Conservation (phyloP, 2,888 invertebrate genomes). For the Drosophila atripex region DNA sequence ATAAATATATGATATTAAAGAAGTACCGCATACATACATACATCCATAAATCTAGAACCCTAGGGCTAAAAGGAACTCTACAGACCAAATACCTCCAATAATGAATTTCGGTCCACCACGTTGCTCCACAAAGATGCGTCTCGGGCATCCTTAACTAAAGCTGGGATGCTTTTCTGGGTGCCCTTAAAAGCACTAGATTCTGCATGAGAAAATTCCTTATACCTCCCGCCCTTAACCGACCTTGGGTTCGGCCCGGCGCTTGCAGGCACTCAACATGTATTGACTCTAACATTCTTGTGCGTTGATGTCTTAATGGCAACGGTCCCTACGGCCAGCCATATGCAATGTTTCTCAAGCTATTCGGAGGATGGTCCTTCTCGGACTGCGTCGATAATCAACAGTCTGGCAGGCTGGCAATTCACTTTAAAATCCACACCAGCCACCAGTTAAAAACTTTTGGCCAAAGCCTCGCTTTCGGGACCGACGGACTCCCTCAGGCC, state of each 20-base stretch:
- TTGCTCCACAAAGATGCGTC: neutral
- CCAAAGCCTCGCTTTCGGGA: constrained; percentile 49
- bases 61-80: too few species aligned
- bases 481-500: constrained; percentile 64
- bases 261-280: constrained; percentile 59
- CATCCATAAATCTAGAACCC: too few species aligned
- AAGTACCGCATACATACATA: too few species aligned
- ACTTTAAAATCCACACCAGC: constrained; percentile 69
- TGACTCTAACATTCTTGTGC: constrained; percentile 53
- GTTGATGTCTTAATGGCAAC: constrained; percentile 62
- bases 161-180: neutral
- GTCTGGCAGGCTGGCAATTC: constrained; percentile 37
- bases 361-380: constrained; percentile 11
- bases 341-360: constrained; percentile 67
- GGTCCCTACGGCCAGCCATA: constrained; percentile 59
- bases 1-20: too few species aligned
- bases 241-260: neutral
- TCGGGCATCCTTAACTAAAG: neutral
- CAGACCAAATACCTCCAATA: neutral
- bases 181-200: constrained; percentile 5
- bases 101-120: neutral
- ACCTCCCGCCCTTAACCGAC: neutral
- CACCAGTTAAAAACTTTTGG: constrained; percentile 72
- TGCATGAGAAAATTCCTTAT: constrained; percentile 4
- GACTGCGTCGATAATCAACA: constrained; percentile 25